A percentile compares a stretch with the other conserved stretches of the same genome.
Conservation (phyloP, 2,888 invertebrate genomes). For the Acronicta aceris region DNA sequence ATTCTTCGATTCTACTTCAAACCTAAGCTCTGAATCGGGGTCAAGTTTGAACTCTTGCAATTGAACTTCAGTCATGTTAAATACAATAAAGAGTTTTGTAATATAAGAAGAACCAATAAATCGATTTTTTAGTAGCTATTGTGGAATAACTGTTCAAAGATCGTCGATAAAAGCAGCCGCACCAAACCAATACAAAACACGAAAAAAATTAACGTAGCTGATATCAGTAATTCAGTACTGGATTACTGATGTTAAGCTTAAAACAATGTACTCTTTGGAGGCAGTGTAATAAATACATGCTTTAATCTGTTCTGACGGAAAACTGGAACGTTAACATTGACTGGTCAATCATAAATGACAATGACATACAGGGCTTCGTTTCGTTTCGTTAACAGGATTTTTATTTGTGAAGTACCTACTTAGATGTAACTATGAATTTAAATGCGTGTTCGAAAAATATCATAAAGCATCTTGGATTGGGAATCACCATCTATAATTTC, state of each 20-base stretch:
- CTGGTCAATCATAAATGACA: background rate
- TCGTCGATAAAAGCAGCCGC: constrained; percentile 2
- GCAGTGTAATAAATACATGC: background rate
- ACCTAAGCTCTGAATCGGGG: constrained; percentile 96
- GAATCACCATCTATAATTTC: no score
- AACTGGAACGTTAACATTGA: no score
- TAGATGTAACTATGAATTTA: no score
- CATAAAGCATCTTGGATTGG: no score
- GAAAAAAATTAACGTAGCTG: background rate
- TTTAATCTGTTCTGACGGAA: background rate
- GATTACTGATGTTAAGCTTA: background rate
- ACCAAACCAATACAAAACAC: constrained; percentile 13
- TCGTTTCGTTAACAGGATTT: background rate
- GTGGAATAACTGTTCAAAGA: background rate
- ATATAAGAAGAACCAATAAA: constrained; percentile 12
- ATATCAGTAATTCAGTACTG: no score
- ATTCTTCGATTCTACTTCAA: constrained; percentile 97
- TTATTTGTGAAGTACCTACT: no score
- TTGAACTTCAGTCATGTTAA: constrained; percentile 84
- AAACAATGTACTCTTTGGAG: no score
- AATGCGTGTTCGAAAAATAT: no score
- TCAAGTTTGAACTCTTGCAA: constrained; percentile 94
- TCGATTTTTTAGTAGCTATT: background rate
- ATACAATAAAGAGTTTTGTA: constrained; percentile 1
- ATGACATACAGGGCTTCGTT: background rate